A percentile compares a stretch with the other conserved stretches of the same genome.
These are phyloP conservation scores for Glossophaga mutica DNA, from an alignment of 2,797 vertebrate genomes.

Conservation along the genomic window DNA sequence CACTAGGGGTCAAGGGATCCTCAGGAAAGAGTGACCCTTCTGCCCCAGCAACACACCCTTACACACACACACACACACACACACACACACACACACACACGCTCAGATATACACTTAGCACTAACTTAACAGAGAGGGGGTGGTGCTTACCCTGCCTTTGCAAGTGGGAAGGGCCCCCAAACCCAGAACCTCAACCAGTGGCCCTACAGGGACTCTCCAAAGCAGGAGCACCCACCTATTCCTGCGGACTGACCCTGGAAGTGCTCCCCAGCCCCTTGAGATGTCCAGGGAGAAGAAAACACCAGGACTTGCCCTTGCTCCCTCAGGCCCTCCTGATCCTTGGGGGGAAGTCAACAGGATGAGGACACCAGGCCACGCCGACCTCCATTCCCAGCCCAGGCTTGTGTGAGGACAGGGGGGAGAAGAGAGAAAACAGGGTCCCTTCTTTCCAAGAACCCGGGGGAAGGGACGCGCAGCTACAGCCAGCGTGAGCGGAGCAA, in stretches of 20 bases:
- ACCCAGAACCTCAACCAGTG: background rate
- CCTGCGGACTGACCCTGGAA: background rate
- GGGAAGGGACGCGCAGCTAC: background rate
- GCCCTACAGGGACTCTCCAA: background rate
- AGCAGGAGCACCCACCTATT: background rate
- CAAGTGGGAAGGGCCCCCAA: background rate
- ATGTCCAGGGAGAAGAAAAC: background rate
- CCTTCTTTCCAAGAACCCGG: background rate
- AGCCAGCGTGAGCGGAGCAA: background rate
- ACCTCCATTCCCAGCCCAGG: background rate
- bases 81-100: background rate
- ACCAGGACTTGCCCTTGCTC: background rate
- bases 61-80: too few species aligned
- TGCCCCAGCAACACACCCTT: background rate
- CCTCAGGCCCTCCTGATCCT: background rate
- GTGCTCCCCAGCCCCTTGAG: background rate
- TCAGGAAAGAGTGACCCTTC: conserved; percentile 9
- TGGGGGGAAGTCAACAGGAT: background rate
- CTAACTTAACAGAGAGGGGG: background rate
- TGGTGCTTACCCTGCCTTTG: background rate
- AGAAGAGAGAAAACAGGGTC: background rate
- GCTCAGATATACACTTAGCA: background rate
- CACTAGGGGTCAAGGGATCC: background rate
- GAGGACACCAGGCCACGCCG: background rate
- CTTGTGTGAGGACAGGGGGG: background rate